phyloP scores from a whole-genome alignment of 2,113 vertebrate genomes.

The Aleadryas rufinucha region DNA sequence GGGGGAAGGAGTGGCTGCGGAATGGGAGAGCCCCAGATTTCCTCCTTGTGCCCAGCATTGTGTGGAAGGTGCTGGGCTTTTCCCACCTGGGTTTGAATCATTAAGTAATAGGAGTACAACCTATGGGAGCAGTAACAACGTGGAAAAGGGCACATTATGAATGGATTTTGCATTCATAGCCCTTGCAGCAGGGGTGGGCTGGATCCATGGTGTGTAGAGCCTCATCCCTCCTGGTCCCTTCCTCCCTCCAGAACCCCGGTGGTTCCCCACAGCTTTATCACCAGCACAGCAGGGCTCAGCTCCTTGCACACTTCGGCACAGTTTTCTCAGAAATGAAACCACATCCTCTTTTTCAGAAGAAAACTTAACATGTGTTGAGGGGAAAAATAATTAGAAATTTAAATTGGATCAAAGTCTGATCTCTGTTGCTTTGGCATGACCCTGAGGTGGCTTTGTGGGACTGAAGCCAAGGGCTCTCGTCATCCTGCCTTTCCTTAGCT shows the following conservation, averaged over 20 bases:
- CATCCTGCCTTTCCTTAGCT: neutral
- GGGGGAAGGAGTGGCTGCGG: neutral
- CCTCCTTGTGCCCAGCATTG: rapidly evolving
- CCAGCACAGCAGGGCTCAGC: neutral
- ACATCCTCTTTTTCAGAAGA: neutral
- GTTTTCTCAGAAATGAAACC: neutral
- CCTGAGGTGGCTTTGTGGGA: neutral
- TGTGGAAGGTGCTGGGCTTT: neutral
- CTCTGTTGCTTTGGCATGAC: neutral
- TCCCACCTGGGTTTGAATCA: neutral
- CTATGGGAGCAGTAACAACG: neutral
- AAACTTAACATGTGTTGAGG: neutral
- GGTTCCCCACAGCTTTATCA: neutral
- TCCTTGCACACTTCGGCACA: neutral
- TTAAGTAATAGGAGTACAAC: neutral
- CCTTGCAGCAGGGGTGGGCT: neutral
- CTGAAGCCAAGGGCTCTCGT: neutral
- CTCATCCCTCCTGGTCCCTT: neutral
- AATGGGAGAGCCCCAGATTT: neutral
- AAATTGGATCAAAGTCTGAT: neutral
- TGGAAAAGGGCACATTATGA: rapidly evolving
- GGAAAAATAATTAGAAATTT: neutral
- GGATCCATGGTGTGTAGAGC: rapidly evolving
- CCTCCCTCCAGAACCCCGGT: rapidly evolving
- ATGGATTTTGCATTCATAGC: rapidly evolving